A percentile compares a stretch with the other conserved stretches of the same genome.
Conservation (phyloP, 2,888 invertebrate genomes). For the Cheilosia pagana region DNA sequence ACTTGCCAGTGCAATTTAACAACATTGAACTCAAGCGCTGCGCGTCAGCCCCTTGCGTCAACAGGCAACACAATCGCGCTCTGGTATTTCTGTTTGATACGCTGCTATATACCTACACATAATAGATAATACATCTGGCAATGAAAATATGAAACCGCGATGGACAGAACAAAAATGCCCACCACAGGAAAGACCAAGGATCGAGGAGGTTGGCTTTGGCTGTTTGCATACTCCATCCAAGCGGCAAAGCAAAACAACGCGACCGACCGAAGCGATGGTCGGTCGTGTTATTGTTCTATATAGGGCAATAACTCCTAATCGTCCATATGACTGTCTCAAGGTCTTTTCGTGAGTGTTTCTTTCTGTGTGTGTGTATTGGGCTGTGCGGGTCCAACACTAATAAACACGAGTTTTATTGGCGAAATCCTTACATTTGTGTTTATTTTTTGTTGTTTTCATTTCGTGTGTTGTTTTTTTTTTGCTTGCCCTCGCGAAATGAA, state of each 20-base stretch:
- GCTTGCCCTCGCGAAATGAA: not conserved
- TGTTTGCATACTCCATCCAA: conserved; percentile 2
- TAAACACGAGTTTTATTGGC: conserved; percentile 5
- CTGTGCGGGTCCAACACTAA: not conserved
- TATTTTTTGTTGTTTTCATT: not conserved
- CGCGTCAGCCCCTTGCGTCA: not conserved
- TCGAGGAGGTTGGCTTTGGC: not conserved
- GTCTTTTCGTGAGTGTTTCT: conserved; percentile 28
- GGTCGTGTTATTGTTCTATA: conserved; percentile 39
- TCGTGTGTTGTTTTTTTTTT: not conserved
- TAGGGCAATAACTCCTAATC: conserved; percentile 63
- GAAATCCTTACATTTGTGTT: conserved; percentile 31
- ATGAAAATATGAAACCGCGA: not conserved
- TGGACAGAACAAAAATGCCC: not conserved
- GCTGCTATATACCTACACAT: too few relatives aligned
- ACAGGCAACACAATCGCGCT: conserved; percentile 1
- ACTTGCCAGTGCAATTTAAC: not conserved
- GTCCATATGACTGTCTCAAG: conserved; percentile 61
- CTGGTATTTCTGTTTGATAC: too few relatives aligned
- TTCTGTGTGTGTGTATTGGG: not conserved
- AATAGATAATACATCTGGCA: not conserved
- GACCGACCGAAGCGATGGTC: not conserved
- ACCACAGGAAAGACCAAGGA: not conserved
- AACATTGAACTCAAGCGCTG: not conserved
- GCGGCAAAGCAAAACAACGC: conserved; percentile 19